phyloP scores from a whole-genome alignment of 2,888 invertebrate species.

The Idaea biselata region DNA sequence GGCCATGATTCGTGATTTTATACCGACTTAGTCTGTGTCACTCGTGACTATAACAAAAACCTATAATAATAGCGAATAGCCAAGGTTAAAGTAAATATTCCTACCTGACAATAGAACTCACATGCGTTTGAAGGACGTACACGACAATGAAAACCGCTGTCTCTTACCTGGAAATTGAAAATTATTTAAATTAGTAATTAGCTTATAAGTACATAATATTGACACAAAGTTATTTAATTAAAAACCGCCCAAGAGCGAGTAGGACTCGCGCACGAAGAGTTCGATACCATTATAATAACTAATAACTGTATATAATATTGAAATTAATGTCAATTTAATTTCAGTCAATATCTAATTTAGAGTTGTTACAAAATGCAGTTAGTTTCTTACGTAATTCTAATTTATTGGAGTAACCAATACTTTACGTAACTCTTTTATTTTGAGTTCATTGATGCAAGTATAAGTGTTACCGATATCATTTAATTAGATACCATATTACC shows the following conservation, averaged over 20 bases:
- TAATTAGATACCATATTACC: neutral
- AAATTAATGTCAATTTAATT: neutral
- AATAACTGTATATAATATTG: neutral
- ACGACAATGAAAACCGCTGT: conserved; percentile 11
- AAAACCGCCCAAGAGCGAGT: too few species aligned
- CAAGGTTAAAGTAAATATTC: neutral
- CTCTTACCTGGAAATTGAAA: conserved; percentile 29
- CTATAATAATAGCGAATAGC: neutral
- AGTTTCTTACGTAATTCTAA: neutral
- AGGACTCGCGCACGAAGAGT: too few species aligned
- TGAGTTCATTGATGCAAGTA: neutral
- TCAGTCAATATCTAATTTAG: neutral
- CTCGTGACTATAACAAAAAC: conserved; percentile 6
- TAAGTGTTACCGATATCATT: neutral
- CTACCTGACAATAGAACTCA: conserved; percentile 12
- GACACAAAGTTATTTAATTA: too few species aligned
- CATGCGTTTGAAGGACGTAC: conserved; percentile 14
- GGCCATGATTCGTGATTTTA: conserved; percentile 12
- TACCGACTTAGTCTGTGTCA: conserved; percentile 13
- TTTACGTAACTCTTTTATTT: neutral
- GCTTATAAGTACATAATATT: neutral
- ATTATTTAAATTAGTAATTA: conserved; percentile 8
- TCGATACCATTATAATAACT: too few species aligned
- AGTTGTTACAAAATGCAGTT: neutral
- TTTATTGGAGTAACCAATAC: neutral